A percentile compares a stretch with the other conserved stretches of the same genome.
phyloP scores from a whole-genome alignment of 2,797 vertebrate species.

The Gobionotothen gibberifrons region DNA sequence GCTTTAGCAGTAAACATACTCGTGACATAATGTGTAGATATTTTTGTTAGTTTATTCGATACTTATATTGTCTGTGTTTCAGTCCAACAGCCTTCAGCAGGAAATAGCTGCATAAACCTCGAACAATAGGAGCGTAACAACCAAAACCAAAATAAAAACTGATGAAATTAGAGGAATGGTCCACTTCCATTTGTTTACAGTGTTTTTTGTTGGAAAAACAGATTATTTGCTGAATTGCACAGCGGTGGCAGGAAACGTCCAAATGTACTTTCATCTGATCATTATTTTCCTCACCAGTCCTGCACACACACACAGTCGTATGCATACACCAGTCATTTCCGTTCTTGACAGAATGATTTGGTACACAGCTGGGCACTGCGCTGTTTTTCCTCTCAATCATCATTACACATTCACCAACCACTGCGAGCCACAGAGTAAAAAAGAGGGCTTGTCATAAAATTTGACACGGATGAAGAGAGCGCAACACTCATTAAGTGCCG shows the following conservation, averaged over 20 bases:
- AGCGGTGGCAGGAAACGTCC: constrained; percentile 35
- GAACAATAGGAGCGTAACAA: not conserved
- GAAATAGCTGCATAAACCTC: not conserved
- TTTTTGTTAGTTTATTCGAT: not conserved
- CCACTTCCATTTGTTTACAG: too few relatives aligned
- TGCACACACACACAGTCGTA: not conserved
- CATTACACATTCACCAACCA: constrained; percentile 58
- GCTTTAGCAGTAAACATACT: not conserved
- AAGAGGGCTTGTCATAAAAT: constrained; percentile 65
- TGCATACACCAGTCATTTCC: constrained; percentile 40
- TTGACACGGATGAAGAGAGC: constrained; percentile 69
- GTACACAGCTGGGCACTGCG: constrained; percentile 63
- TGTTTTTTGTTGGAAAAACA: not conserved
- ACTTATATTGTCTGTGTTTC: not conserved
- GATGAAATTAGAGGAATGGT: not conserved
- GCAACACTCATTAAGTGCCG: constrained; percentile 67
- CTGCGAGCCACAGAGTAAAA: constrained; percentile 53
- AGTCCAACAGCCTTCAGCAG: not conserved
- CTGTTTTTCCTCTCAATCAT: constrained; percentile 66
- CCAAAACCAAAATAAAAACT: not conserved
- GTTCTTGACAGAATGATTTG: constrained; percentile 66
- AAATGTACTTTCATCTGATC: constrained; percentile 28
- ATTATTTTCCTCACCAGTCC: constrained; percentile 42
- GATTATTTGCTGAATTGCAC: not conserved
- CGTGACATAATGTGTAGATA: not conserved